These are phyloP conservation scores for Dynastes tityus DNA, from an alignment of 2,888 invertebrate species.

Conservation along the genomic window DNA sequence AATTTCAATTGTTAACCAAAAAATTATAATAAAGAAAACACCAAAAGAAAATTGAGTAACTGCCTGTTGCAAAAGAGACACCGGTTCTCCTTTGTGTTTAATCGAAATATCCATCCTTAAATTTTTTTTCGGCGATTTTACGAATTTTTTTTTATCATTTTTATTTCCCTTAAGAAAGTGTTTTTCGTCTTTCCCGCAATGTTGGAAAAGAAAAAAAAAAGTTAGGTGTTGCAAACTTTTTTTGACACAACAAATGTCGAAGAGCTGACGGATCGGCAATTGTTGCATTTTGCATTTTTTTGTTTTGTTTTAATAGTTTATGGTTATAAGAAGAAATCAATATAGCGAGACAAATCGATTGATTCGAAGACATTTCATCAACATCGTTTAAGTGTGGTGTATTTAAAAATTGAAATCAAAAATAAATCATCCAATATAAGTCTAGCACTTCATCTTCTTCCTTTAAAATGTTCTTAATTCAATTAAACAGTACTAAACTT, in stretches of 20 bases:
- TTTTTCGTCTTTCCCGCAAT: conserved; percentile 50
- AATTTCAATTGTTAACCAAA: conserved; percentile 46
- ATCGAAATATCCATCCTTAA: conserved; percentile 64
- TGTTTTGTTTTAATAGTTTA: conserved; percentile 62
- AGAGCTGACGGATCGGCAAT: conserved; percentile 59
- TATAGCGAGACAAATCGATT: conserved; percentile 68
- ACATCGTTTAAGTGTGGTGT: conserved; percentile 53
- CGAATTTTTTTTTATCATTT: conserved; percentile 68
- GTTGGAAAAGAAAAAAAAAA: conserved; percentile 63
- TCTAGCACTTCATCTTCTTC: conserved; percentile 48
- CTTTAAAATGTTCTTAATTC: conserved; percentile 59
- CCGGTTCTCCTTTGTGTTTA: background rate
- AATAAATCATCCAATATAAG: conserved; percentile 13
- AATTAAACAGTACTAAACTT: conserved; percentile 53
- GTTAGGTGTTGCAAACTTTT: conserved; percentile 69
- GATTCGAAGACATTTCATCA: conserved; percentile 70
- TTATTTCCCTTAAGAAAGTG: conserved; percentile 50
- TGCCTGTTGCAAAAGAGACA: conserved; percentile 55
- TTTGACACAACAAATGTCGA: conserved; percentile 62
- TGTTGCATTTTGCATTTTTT: conserved; percentile 65
- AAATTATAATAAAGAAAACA: conserved; percentile 33
- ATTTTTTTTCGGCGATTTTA: conserved; percentile 62
- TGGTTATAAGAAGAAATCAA: conserved; percentile 68
- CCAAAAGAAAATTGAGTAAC: conserved; percentile 47
- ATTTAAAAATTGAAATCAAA: no score